phyloP scores from a whole-genome alignment of 2,888 invertebrate genomes.

The Leistus spinibarbis region DNA sequence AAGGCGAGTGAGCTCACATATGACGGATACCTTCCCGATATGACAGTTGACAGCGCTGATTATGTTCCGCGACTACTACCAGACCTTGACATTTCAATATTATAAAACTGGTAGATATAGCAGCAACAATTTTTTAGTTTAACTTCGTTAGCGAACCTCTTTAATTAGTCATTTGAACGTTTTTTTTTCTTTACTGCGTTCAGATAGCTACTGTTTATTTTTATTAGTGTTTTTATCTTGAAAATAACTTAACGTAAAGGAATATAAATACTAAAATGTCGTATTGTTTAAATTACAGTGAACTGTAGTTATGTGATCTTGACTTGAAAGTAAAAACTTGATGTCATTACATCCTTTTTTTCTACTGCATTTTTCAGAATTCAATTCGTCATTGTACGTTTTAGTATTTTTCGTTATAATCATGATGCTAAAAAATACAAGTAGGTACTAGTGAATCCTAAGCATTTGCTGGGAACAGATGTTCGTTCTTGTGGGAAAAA shows the following conservation, averaged over 20 bases:
- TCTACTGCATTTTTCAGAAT: not conserved
- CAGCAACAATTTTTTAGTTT: conserved; percentile 27
- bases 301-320: not conserved
- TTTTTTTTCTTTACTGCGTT: conserved; percentile 14
- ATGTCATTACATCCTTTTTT: not conserved
- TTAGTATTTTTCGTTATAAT: not conserved
- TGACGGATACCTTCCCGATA: not conserved
- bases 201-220: not conserved
- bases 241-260: not conserved
- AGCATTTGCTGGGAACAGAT: too few species aligned
- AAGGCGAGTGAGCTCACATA: not conserved
- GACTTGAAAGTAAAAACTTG: not conserved
- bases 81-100: conserved; percentile 38
- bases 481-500: too few species aligned
- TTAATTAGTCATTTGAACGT: conserved; percentile 35
- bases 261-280: not conserved
- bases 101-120: conserved; percentile 21
- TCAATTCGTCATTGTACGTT: not conserved
- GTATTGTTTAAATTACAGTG: not conserved
- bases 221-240: not conserved
- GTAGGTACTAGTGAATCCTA: too few species aligned
- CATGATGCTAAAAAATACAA: too few species aligned
- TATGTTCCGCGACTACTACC: not conserved
- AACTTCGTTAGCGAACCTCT: conserved; percentile 37
- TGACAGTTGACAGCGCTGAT: conserved; percentile 18